Percentiles rank a stretch among this genome's conserved stretches.
Conservation (phyloP, 2,797 vertebrate species). For the Agapornis canus region DNA sequence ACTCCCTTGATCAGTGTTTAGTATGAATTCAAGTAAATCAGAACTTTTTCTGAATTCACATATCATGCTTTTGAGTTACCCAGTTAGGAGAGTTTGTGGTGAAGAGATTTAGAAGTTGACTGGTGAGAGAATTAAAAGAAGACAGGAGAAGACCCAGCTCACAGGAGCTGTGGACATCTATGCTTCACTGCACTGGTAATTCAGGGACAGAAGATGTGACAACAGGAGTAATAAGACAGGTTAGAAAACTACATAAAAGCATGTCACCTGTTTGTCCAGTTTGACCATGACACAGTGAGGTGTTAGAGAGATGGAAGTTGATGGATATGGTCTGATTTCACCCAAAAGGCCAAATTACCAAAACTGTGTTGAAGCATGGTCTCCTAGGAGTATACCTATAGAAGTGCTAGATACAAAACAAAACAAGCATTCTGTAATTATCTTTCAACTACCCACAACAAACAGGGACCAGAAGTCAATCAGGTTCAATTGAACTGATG, state of each 20-base stretch:
- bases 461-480: neutral
- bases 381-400: neutral
- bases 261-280: neutral
- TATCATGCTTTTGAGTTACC: neutral
- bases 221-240: neutral
- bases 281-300: neutral
- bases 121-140: neutral
- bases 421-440: neutral
- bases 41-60: neutral
- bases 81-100: neutral
- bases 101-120: neutral
- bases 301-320: neutral
- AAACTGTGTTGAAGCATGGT: neutral
- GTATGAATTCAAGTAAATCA: neutral
- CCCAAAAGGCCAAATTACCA: neutral
- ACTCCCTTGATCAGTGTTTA: neutral
- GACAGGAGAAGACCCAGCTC: neutral
- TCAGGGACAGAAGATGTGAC: neutral
- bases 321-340: neutral
- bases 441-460: neutral
- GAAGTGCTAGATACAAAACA: neutral
- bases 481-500: neutral
- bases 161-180: neutral
- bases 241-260: neutral
- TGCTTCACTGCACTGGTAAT: neutral